Conservation (phyloP, 1,140 invertebrate species). For the Cydia fagiglandana region DNA sequence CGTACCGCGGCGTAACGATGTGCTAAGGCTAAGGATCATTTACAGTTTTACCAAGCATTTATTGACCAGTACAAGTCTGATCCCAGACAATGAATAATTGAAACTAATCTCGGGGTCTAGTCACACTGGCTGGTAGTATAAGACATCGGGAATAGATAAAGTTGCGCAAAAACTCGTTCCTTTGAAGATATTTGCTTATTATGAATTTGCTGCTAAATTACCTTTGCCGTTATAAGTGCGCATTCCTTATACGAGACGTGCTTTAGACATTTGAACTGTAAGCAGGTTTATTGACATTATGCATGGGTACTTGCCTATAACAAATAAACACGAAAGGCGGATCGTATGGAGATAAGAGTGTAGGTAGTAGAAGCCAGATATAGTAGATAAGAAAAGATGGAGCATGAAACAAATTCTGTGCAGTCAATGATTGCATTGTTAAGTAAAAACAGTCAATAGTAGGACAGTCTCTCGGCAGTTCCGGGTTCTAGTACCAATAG, state of each 20-base stretch:
- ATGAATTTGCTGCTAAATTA: slow-evolving; percentile 12
- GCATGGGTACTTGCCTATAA: too few species aligned
- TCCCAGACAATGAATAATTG: neutral
- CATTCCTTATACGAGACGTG: neutral
- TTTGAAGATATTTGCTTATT: slow-evolving; percentile 25
- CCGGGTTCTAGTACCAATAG: too few species aligned
- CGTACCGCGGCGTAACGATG: neutral
- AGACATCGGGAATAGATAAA: neutral
- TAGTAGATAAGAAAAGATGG: too few species aligned
- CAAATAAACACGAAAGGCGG: neutral
- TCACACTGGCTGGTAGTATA: neutral
- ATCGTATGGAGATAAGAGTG: too few species aligned
- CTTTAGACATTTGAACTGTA: neutral
- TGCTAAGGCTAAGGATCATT: neutral
- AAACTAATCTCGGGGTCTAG: too few species aligned
- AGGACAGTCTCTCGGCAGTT: too few species aligned
- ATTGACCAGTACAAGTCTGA: neutral
- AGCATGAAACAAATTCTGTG: too few species aligned
- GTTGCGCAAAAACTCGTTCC: slow-evolving; percentile 19
- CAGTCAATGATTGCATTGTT: too few species aligned
- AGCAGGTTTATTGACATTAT: neutral
- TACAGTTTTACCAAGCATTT: neutral
- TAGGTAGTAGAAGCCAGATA: too few species aligned
- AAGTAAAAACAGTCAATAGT: too few species aligned
- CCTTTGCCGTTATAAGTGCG: slow-evolving; percentile 5